Percentiles rank a stretch among this genome's conserved stretches.
Conservation (phyloP, 2,888 invertebrate species). For the Nemoura dubitans region DNA sequence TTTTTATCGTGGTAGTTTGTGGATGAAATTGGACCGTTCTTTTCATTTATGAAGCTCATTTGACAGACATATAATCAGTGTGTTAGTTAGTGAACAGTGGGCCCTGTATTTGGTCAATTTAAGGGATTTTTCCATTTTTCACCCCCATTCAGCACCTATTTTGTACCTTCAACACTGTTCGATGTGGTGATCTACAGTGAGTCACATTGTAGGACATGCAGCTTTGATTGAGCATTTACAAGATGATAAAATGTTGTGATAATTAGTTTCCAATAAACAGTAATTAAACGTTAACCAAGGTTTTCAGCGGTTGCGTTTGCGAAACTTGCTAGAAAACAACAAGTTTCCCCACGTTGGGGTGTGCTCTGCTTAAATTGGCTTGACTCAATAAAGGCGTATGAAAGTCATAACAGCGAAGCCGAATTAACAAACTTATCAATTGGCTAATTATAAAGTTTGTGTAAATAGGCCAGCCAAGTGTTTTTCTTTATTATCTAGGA, state of each 20-base stretch:
- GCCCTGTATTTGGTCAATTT: too few relatives aligned
- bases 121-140: too few relatives aligned
- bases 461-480: neutral
- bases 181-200: too few relatives aligned
- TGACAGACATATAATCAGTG: neutral
- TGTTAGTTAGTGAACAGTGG: neutral
- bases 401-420: neutral
- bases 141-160: too few relatives aligned
- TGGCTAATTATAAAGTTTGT: neutral
- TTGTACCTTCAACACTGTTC: too few relatives aligned
- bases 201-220: too few relatives aligned
- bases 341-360: neutral
- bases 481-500: neutral
- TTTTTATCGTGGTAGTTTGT: neutral
- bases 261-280: neutral
- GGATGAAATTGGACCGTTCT: neutral
- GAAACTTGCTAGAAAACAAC: neutral
- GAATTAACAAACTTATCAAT: neutral
- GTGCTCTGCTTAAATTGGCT: neutral
- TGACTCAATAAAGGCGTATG: neutral
- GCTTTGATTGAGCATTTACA: too few relatives aligned
- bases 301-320: neutral
- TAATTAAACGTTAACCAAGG: neutral
- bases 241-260: neutral
- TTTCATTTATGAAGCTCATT: constrained; percentile 12